Evolutionary conservation across 2,113 vertebrate species (phyloP).

Genomic region (Chionomys nivalis): DNA sequence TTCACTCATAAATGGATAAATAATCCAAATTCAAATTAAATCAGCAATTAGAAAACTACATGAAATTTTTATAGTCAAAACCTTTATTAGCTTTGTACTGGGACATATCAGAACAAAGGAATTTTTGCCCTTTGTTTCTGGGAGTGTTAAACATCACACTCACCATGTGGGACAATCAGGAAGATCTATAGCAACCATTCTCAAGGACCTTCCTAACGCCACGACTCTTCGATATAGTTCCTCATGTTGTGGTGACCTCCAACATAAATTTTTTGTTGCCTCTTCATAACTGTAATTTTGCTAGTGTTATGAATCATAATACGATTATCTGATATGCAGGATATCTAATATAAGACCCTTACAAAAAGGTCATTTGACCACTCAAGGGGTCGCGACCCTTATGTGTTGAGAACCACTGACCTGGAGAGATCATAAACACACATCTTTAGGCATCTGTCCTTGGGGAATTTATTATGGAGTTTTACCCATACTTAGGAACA

Average conservation of each 20-base stretch:
- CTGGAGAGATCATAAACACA: background rate
- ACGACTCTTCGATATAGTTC: too few species aligned
- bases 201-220: too few species aligned
- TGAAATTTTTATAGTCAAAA: conserved; percentile 35
- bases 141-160: too few species aligned
- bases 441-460: background rate
- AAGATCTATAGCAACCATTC: too few species aligned
- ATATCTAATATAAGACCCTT: too few species aligned
- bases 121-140: background rate
- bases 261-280: too few species aligned
- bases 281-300: too few species aligned
- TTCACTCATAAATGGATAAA: background rate
- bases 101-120: background rate
- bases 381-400: too few species aligned
- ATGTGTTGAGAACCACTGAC: background rate
- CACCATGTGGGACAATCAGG: background rate
- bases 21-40: conserved; percentile 19
- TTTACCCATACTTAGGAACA: background rate
- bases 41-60: background rate
- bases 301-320: too few species aligned
- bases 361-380: too few species aligned
- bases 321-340: too few species aligned
- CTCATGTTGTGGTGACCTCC: too few species aligned
- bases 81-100: background rate
- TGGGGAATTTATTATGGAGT: background rate